Evolutionary conservation across 2,888 invertebrate genomes (phyloP).

Genomic region (Ochropleura leucogaster): DNA sequence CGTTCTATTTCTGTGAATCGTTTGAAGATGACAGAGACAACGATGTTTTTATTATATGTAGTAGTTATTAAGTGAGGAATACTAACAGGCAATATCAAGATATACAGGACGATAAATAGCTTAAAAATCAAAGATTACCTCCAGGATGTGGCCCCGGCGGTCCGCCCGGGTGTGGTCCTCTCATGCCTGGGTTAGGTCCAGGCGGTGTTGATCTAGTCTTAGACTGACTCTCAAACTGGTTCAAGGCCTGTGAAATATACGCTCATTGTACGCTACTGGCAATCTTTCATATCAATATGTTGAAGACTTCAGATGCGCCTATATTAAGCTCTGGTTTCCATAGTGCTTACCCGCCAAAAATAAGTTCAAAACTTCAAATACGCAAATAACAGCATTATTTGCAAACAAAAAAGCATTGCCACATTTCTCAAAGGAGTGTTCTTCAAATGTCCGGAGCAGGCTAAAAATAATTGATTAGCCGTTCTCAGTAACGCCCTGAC

Average conservation of each 20-base stretch:
- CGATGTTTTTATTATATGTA: not conserved
- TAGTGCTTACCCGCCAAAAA: not conserved
- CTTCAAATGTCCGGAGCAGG: not conserved
- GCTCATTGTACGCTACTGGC: slow-evolving; percentile 40
- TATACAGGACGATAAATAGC: not conserved
- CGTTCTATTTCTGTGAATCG: not conserved
- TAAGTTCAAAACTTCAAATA: not conserved
- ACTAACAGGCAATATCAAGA: not conserved
- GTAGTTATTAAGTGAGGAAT: not conserved
- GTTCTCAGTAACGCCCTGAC: slow-evolving; percentile 14
- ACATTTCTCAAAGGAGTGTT: not conserved
- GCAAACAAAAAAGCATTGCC: not conserved
- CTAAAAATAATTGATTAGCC: slow-evolving; percentile 10
- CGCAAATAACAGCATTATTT: not conserved
- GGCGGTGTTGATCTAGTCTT: slow-evolving; percentile 96
- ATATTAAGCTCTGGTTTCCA: not conserved
- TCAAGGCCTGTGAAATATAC: slow-evolving; percentile 88
- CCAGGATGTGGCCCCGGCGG: slow-evolving; percentile 91
- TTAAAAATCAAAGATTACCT: slow-evolving; percentile 76
- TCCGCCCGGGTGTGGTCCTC: slow-evolving; percentile 91
- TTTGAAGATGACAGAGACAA: not conserved
- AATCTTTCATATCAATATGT: not conserved
- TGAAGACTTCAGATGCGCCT: not conserved
- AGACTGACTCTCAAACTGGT: slow-evolving; percentile 97
- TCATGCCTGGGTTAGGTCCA: slow-evolving; percentile 91